Conservation (phyloP, 2,113 vertebrate genomes). For the Carlito syrichta region DNA sequence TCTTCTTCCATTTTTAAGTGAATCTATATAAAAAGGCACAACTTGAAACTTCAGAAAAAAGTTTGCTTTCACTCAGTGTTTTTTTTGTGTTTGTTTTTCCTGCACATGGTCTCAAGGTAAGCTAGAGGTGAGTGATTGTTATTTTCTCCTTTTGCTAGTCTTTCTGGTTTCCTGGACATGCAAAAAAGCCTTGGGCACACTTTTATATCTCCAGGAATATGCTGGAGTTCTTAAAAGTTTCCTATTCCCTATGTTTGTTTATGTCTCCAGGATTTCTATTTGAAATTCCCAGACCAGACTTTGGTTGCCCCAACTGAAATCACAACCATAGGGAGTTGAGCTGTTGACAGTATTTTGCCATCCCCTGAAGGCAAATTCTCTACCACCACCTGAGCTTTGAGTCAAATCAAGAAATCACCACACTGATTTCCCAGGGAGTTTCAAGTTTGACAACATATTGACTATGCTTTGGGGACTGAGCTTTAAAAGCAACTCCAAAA, state of each 20-base stretch:
- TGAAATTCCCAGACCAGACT: background rate
- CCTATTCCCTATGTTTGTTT: background rate
- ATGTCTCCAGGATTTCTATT: background rate
- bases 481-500: background rate
- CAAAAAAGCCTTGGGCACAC: background rate
- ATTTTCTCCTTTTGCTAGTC: background rate
- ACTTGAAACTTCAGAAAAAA: background rate
- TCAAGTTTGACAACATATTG: background rate
- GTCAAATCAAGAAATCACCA: background rate
- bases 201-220: background rate
- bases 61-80: background rate
- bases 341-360: background rate
- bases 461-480: background rate
- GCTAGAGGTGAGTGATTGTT: background rate
- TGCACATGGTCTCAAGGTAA: background rate
- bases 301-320: background rate
- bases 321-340: background rate
- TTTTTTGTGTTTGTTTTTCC: background rate
- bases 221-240: background rate
- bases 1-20: background rate
- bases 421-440: background rate
- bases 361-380: background rate
- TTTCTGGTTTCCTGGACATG: background rate
- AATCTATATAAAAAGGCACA: background rate
- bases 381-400: background rate